Evolutionary conservation across 2,888 invertebrate species (phyloP), one percentile per base, ranked within the genome.

Genomic region (Cinara cedri): DNA sequence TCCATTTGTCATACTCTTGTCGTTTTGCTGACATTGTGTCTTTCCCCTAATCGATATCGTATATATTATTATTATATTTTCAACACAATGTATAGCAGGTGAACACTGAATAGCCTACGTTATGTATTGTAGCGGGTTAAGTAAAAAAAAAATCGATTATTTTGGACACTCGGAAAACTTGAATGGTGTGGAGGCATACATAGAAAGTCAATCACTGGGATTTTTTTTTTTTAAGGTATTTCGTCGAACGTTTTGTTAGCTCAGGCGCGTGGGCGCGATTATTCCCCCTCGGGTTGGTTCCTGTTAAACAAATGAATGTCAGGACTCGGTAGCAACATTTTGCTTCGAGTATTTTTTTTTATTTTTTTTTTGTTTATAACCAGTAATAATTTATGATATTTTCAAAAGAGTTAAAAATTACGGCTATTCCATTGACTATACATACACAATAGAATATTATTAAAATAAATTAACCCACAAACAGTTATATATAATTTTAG

Each of bases 241-340:
- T 44, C 63, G 42, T 24, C 54, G n/a, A 54, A n/a, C 42, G 8
- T 65, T 54, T 13, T 65, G 74, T 65, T 75, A 54, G 65, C 44
- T 54, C 65, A 65, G 24, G 24, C 49, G 44, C 63, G 63, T 75
- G 65, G 74, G 74, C 65, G 74, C 42, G 74, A 75, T 65, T 65
- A 75, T 65, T 75, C 54, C 74, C 74, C 62, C 54, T 63, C n/a
- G 42, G 54, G 65, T 54, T 65, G 11, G 74, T 75, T 75, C 74
- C 65, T 65, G 74, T 75, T 54, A 63, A 75, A 75, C 65, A 75
- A 65, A 65, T 54, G 63, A 75, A 63, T 54, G 74, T 65, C 74
- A 63, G 46, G 46, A 60, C 62, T 60, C 19, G 51, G 42, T 75
- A 54, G 42, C 42, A 44, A 65, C 42, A 11, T 63, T 74, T 4